A percentile compares a stretch with the other conserved stretches of the same genome.
Evolutionary conservation across 2,888 invertebrate genomes (phyloP).

Genomic region (Tetanocera ferruginea): DNA sequence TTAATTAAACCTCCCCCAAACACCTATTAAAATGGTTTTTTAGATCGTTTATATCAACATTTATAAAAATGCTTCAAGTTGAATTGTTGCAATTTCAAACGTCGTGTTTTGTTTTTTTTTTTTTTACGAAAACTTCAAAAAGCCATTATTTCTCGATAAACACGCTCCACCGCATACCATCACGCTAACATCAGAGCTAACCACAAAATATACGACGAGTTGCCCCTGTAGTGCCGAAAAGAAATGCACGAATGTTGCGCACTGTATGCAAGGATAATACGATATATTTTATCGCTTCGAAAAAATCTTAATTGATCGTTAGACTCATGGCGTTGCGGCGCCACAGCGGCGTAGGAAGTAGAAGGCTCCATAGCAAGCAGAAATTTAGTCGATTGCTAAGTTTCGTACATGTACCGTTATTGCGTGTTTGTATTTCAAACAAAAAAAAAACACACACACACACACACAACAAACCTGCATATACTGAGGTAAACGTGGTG

Average conservation of each 20-base stretch:
- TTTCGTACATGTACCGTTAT: constrained; percentile 13
- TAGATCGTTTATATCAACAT: no score
- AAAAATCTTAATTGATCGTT: constrained; percentile 66
- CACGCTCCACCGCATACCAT: no score
- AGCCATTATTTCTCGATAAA: no score
- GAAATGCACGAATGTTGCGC: no score
- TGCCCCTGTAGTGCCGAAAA: no score
- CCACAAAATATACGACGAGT: no score
- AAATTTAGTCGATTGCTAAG: constrained; percentile 21
- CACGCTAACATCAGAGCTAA: no score
- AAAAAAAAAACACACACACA: not conserved
- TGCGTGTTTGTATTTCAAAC: constrained; percentile 13
- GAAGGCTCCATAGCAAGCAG: not conserved
- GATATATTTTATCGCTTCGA: constrained; percentile 61
- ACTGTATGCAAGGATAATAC: not conserved
- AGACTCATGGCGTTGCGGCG: constrained; percentile 40
- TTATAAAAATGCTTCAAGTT: not conserved
- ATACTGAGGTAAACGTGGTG: not conserved
- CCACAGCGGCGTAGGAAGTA: constrained; percentile 19
- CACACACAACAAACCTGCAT: not conserved
- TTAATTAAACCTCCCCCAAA: no score
- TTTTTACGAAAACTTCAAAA: not conserved
- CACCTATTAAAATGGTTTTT: no score
- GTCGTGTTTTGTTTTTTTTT: not conserved
- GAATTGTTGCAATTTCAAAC: not conserved